Evolutionary conservation across 2,797 vertebrate genomes (phyloP).

Genomic region (Pseudomugil gertrudae): DNA sequence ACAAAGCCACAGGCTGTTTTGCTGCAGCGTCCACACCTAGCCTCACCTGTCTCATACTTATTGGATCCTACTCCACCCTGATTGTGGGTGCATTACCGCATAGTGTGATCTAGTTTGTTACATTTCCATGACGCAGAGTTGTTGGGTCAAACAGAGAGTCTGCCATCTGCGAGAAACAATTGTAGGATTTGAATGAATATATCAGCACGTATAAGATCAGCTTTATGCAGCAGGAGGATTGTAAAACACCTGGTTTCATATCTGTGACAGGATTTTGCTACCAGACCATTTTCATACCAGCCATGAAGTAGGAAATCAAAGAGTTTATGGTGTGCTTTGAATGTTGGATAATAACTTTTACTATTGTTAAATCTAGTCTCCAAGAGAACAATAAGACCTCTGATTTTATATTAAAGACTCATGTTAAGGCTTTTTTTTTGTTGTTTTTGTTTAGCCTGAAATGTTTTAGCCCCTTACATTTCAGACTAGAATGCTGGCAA

Average conservation of each 20-base stretch:
- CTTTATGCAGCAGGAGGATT: conserved; percentile 3
- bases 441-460: no score
- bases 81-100: conserved; percentile 30
- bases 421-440: neutral
- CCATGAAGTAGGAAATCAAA: conserved; percentile 29
- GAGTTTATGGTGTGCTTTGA: conserved; percentile 1
- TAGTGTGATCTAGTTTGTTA: neutral
- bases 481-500: no score
- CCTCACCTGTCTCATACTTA: neutral
- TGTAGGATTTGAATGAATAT: neutral
- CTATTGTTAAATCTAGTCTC: conserved; percentile 2
- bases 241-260: conserved; percentile 3
- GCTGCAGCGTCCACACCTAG: neutral
- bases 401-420: conserved; percentile 3
- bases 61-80: conserved; percentile 34
- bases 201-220: neutral
- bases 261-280: conserved; percentile 29
- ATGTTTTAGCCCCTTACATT: neutral
- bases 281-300: conserved; percentile 29
- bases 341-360: conserved; percentile 10
- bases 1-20: conserved; percentile 7
- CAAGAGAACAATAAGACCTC: neutral
- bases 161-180: conserved; percentile 2
- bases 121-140: conserved; percentile 5
- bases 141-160: conserved; percentile 4